Conservation (phyloP, 64 coral and sea anemone genomes). For the Montipora sp. region DNA sequence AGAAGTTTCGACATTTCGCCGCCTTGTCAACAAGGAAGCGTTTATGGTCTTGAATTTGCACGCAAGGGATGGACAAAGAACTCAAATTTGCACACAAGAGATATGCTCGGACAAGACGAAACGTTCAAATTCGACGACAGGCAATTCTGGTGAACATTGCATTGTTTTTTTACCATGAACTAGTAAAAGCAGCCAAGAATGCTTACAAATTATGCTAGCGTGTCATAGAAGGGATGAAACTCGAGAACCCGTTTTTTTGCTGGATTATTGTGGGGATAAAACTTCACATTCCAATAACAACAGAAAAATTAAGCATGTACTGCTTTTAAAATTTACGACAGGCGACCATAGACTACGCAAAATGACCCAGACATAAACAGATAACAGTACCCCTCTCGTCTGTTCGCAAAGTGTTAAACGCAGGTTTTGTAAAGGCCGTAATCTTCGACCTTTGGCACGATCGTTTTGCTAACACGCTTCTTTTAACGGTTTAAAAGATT, state of each 20-base stretch:
- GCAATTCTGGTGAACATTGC: not conserved
- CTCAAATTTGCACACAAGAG: not conserved
- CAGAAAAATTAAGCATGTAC: conserved; percentile 2
- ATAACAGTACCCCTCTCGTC: not conserved
- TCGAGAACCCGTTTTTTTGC: not conserved
- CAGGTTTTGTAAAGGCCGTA: conserved; percentile 4
- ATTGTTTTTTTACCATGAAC: no score
- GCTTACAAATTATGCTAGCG: not conserved
- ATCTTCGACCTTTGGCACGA: conserved; percentile 29
- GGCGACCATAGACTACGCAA: not conserved
- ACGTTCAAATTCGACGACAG: not conserved
- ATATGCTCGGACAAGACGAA: not conserved
- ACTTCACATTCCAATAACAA: conserved; percentile 9
- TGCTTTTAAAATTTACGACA: not conserved
- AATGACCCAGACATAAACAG: not conserved
- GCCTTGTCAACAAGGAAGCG: conserved; percentile 33
- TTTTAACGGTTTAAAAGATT: conserved; percentile 45
- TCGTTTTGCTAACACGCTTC: not conserved
- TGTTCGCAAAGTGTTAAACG: conserved; percentile 17
- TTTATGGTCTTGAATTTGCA: conserved; percentile 5
- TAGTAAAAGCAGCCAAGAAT: not conserved
- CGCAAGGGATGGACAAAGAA: conserved; percentile 4
- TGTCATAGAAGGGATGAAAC: conserved; percentile 14
- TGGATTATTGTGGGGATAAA: not conserved
- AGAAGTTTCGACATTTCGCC: conserved; percentile 42